Evolutionary conservation across 2,888 invertebrate species (phyloP), one percentile per base, ranked within the genome.

Genomic region (Leptopilina drosophilae): DNA sequence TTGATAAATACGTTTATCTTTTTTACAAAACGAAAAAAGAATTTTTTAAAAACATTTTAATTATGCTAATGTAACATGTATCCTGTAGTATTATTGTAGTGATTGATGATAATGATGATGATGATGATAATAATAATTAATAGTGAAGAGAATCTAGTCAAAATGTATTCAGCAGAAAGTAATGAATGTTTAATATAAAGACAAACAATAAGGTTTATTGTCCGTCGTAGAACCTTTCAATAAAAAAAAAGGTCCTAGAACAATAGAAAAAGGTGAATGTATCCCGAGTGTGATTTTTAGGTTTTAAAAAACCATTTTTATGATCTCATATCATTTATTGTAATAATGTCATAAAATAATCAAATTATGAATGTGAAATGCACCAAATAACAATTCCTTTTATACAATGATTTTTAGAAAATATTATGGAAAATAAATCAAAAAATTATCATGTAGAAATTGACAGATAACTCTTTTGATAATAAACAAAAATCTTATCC

Each of bases 341-440:
- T 49, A 26, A 69, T 14, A 69, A 5, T 62, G 69, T 53, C 49
- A 69, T 69, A 49, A 69, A 46, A 49, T 69, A 69, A 49, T 12
- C 7, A 0, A 56, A 40, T 40, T 14, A 9, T 73, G 33, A 73
- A 49, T 78, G 78, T 64, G 2, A 49, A 33, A 64, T 78, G n/a
- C 56, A 73, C 49, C 64, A 49, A 9, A 15, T 64, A 64, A 33
- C 49, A 42, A 53, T 66, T 77, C 53, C 5, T 77, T 77, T 64
- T 78, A 79, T 76, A 78, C 80, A 20, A 62, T 53, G 78, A 78
- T 79, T 62, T 80, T 80, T 77, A 79, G 69, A 82, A 15, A 80
- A 66, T 56, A 67, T 11, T 49, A 78, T 69, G 64, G n/a, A 5
- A 78, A 77, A 78, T 65, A 78, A 69, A 78, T 64, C 78, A 80